phyloP scores from a whole-genome alignment of 2,113 vertebrate genomes.

The Rhea pennata region DNA sequence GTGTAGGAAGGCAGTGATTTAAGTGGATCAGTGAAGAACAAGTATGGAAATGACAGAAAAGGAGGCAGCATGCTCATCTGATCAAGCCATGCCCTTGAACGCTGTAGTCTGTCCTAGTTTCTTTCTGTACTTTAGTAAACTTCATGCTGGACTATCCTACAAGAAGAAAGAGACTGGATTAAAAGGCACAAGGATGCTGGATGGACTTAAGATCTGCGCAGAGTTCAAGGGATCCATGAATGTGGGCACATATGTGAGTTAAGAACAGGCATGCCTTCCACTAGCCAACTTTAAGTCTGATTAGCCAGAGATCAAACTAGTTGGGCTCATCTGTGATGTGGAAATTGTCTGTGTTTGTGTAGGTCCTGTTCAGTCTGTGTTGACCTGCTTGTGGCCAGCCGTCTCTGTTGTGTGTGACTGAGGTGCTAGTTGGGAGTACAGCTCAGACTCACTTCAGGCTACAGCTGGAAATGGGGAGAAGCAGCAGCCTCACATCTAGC shows the following conservation, averaged over 20 bases:
- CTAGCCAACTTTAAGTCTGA: neutral
- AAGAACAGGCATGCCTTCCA: neutral
- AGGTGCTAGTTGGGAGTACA: neutral
- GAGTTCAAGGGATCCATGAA: too few relatives aligned
- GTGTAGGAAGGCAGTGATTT: too few relatives aligned
- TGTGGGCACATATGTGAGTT: too few relatives aligned
- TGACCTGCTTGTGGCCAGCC: neutral
- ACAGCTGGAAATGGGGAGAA: neutral
- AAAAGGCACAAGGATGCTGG: neutral
- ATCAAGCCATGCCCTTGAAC: neutral
- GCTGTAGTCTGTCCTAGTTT: neutral
- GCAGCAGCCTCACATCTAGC: neutral
- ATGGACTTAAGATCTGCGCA: too few relatives aligned
- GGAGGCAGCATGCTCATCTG: neutral
- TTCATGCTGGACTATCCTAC: neutral
- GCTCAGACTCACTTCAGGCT: neutral
- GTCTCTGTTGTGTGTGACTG: neutral
- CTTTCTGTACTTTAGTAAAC: neutral
- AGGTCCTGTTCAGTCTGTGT: neutral
- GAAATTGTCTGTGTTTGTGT: neutral
- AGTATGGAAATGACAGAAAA: neutral
- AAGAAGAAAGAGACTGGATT: neutral
- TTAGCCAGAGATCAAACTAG: neutral
- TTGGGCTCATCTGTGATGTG: neutral
- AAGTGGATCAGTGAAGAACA: neutral